Conservation (phyloP, 1,140 invertebrate species). For the Acromyrmex charruanus region DNA sequence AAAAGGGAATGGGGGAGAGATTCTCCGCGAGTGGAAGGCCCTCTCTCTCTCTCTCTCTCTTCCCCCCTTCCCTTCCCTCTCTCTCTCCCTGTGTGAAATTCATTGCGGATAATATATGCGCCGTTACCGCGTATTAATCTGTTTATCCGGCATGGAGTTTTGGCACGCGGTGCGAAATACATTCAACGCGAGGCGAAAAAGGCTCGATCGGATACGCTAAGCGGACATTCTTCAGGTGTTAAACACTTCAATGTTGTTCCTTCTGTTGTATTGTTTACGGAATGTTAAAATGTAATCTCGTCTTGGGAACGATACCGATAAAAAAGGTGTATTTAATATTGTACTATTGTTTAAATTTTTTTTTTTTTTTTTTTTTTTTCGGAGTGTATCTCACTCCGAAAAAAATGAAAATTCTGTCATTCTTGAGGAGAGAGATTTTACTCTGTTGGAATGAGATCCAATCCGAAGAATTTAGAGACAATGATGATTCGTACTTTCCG, state of each 20-base stretch:
- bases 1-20: slow-evolving; percentile 25
- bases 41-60: background rate
- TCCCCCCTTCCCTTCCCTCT: background rate
- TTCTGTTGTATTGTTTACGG: background rate
- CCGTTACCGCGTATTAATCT: slow-evolving; percentile 65
- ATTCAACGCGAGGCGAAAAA: background rate
- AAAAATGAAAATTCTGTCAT: no score
- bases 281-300: background rate
- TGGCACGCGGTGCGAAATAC: slow-evolving; percentile 27
- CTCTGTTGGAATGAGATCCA: no score
- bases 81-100: slow-evolving; percentile 23
- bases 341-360: no score
- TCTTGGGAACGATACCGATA: background rate
- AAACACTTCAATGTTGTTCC: background rate
- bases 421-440: no score
- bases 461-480: no score
- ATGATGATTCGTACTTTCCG: background rate
- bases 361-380: no score
- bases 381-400: no score
- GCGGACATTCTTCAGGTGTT: background rate
- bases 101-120: slow-evolving; percentile 61
- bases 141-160: slow-evolving; percentile 58
- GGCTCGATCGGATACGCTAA: background rate
- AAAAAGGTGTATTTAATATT: background rate
- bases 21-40: slow-evolving; percentile 40